phyloP scores from a whole-genome alignment of 2,888 invertebrate genomes.

The Rhamphomyia laevipes region DNA sequence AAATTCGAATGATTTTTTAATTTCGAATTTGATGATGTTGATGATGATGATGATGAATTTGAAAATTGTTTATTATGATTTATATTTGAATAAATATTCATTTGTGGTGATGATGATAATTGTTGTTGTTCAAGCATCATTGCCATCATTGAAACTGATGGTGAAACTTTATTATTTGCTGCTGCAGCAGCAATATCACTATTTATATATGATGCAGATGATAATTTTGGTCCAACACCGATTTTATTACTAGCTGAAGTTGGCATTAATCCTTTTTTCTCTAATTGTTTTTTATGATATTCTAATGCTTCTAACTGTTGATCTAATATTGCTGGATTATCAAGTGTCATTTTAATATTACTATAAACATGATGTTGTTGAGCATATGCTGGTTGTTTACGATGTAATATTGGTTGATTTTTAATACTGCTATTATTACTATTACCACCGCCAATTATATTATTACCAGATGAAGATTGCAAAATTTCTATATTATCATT shows the following conservation, averaged over 20 bases:
- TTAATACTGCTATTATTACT: too few relatives aligned
- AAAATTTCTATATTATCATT: too few relatives aligned
- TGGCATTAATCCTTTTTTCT: conserved; percentile 25
- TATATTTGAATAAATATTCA: conserved; percentile 8
- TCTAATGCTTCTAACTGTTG: conserved; percentile 35
- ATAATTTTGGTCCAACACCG: conserved; percentile 19
- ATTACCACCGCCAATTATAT: too few relatives aligned
- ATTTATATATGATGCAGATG: conserved; percentile 18
- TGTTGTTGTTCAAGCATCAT: background rate
- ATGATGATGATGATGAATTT: background rate
- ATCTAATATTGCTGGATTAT: conserved; percentile 33
- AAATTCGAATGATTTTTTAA: conserved; percentile 1
- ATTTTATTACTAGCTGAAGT: conserved; percentile 2
- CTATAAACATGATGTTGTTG: conserved; percentile 14
- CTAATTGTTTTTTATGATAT: conserved; percentile 36
- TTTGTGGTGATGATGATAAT: conserved; percentile 2
- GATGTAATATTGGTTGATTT: conserved; percentile 14
- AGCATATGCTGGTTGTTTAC: conserved; percentile 20
- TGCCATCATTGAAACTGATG: conserved; percentile 5
- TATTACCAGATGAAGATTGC: too few relatives aligned
- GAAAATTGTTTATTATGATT: conserved; percentile 1
- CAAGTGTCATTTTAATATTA: conserved; percentile 28
- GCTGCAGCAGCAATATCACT: background rate
- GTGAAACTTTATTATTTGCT: background rate
- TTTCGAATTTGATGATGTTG: background rate